Evolutionary conservation across 2,113 vertebrate species (phyloP).

Genomic region (Cyanoramphus novaezelandiae): DNA sequence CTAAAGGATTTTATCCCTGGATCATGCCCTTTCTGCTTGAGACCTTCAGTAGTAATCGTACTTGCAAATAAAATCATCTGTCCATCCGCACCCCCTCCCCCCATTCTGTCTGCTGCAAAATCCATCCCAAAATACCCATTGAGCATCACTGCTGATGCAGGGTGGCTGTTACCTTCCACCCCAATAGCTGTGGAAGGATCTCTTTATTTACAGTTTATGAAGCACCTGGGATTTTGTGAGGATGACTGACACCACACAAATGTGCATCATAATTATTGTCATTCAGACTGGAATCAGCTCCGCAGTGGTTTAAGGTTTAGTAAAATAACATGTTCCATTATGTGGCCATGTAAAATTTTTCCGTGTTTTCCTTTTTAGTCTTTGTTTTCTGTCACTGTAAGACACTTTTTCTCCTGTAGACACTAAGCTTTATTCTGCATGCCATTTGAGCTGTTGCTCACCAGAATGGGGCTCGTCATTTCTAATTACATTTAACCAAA

Average conservation of each 20-base stretch:
- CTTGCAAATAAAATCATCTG: not conserved
- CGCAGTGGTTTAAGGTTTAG: not conserved
- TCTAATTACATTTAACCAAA: not conserved
- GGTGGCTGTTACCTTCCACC: not conserved
- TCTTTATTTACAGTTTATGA: not conserved
- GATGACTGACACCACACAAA: not conserved
- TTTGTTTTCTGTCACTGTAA: not conserved
- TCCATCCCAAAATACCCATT: not conserved
- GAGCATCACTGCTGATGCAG: not conserved
- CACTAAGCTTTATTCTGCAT: not conserved
- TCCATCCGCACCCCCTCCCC: no score
- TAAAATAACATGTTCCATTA: not conserved
- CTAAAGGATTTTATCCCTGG: not conserved
- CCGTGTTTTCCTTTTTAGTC: accelerated
- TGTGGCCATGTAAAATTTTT: not conserved
- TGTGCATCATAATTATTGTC: not conserved
- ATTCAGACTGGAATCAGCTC: not conserved
- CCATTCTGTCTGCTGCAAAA: not conserved
- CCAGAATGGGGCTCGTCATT: not conserved
- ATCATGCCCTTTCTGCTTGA: not conserved
- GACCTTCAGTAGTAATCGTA: not conserved
- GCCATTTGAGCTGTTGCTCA: not conserved
- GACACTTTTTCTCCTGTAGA: not conserved
- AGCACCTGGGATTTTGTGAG: not conserved
- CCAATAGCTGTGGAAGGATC: not conserved